Base-by-base conservation (phyloP, 2,113 vertebrate species). In the Trichechus manatus region DNA sequence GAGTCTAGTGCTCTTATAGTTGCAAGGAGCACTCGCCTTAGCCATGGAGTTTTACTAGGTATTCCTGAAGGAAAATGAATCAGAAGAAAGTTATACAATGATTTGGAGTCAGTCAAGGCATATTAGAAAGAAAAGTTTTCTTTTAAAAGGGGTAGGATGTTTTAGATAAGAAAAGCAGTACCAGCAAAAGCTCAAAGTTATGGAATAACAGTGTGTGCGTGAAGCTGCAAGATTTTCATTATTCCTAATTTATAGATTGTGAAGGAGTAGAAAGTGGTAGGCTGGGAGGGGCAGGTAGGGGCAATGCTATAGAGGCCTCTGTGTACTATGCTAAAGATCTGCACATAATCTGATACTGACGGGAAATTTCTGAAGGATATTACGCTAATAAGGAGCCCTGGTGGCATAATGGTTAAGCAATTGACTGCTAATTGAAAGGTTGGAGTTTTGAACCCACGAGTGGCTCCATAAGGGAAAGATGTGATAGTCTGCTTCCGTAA, bases 1-100 rank as follows among this genome's bases (percentile, higher is more conserved):
- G 11, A 17, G 7, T 2, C 64, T 22, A 6, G 25, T 1, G 3
- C 9, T 36, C 75, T 20, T 39, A 33, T 0, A n/a, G 9, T 33
- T 66, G 53, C 8, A 4, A 44, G 1, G 27, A 78, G 31, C 4
- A 10, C 25, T 66, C 31, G 17, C 10, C 0, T 5, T 6, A 39
- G 6, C 39, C 14, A 23, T 1, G n/a, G 5, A 80, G 39, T 3
- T 89, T 11, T 25, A 3, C 11, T 9, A n/a, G 22, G 53, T 9
- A 0, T 80, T 50, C 5, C 17, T 36, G 2, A 4, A 63, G 3
- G 17, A 70, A 53, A 53, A 33, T 13, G 15, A 13, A n/a, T 7
- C 22, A 47, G 14, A 29, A 87, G 72, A 81, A 79, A 17, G 10
- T 5, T 74, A 44, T 1, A n/a, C 29, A 23, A 29, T 15, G 36